Conservation (phyloP, 2,888 invertebrate genomes). For the Agrochola macilenta region DNA sequence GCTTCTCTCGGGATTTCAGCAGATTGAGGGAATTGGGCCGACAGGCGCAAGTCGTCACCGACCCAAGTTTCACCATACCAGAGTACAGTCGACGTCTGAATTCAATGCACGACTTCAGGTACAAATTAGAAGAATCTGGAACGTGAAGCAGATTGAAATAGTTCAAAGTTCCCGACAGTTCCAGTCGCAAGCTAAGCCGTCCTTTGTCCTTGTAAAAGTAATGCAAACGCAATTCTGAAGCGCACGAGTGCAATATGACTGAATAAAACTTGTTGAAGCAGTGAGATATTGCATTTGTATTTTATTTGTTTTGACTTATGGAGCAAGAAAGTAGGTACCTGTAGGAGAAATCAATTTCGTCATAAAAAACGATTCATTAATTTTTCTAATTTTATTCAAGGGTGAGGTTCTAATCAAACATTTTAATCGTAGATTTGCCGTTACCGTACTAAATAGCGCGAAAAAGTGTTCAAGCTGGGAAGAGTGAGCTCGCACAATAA, state of each 20-base stretch:
- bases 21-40: conserved; percentile 61
- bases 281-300: conserved; percentile 31
- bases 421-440: too few species aligned
- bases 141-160: conserved; percentile 62
- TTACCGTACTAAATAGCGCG: too few species aligned
- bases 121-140: conserved; percentile 67
- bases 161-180: conserved; percentile 46
- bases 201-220: conserved; percentile 54
- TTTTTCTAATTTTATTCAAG: neutral
- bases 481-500: too few species aligned
- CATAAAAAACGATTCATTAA: neutral
- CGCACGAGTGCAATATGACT: conserved; percentile 30
- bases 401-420: neutral
- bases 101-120: conserved; percentile 61
- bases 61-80: conserved; percentile 52
- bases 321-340: neutral
- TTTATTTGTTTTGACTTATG: conserved; percentile 11
- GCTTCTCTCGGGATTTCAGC: conserved; percentile 48
- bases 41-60: conserved; percentile 41
- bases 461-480: too few species aligned
- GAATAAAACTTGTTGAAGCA: conserved; percentile 31
- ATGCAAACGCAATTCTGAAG: conserved; percentile 52
- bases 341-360: too few species aligned
- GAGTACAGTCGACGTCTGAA: conserved; percentile 48
- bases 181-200: neutral